These are phyloP conservation scores for Drosophila percnosoma DNA, from an alignment of 2,888 invertebrate species.

Conservation along the genomic window DNA sequence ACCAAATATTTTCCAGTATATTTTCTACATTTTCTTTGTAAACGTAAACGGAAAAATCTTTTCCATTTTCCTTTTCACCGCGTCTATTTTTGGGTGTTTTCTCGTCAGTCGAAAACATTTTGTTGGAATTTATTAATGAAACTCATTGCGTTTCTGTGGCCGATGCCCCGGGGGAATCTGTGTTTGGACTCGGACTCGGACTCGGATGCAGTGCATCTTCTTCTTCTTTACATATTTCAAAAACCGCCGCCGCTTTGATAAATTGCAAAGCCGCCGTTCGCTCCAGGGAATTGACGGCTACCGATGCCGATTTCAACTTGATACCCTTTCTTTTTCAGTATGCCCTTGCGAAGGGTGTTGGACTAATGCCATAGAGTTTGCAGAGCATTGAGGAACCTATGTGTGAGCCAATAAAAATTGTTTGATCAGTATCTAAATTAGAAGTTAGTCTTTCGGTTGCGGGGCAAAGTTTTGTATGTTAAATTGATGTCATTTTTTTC, in stretches of 20 bases:
- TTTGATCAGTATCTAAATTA: not conserved
- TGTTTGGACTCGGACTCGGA: conserved; percentile 9
- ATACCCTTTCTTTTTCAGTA: not conserved
- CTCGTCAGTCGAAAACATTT: conserved; percentile 34
- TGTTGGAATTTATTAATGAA: conserved; percentile 79
- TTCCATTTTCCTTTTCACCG: conserved; percentile 1
- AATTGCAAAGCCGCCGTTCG: conserved; percentile 57
- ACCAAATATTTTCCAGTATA: conserved; percentile 74
- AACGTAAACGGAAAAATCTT: not conserved
- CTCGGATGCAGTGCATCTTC: conserved; percentile 64
- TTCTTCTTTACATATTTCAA: conserved; percentile 15
- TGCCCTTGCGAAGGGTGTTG: not conserved
- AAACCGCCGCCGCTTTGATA: conserved; percentile 70
- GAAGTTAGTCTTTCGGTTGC: not conserved
- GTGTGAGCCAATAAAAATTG: not conserved
- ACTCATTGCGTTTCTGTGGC: conserved; percentile 63
- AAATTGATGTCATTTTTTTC: no score
- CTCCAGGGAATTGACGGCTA: conserved; percentile 65
- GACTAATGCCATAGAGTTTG: not conserved
- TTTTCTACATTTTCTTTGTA: conserved; percentile 55
- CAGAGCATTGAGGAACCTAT: no score
- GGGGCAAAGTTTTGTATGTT: no score
- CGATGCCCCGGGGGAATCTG: conserved; percentile 56
- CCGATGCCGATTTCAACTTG: conserved; percentile 46
- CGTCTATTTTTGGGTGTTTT: conserved; percentile 19